Evolutionary conservation across 2,888 invertebrate genomes (phyloP), one percentile per base, ranked within the genome.

Genomic region (Branchellion lobata): DNA sequence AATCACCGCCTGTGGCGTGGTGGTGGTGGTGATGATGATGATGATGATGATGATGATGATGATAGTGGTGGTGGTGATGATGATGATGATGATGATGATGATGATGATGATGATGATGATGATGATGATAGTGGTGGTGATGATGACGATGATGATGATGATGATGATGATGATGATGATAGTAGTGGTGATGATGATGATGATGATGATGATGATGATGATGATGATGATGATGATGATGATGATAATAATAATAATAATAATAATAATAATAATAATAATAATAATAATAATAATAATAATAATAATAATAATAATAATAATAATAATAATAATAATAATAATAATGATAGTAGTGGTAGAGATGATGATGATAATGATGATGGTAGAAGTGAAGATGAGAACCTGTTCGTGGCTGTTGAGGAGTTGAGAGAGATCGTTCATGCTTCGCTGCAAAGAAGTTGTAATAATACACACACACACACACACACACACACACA

Each of bases 121-220:
- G 65, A 29, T 65, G 65, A 69, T 29, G 69, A 69, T 69, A 31
- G 29, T 69, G 21, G 69, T 31, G 5, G 29, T 33, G 34, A 69
- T 69, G 29, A 34, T 69, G n/a, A 69, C 31, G 21, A 33, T 0
- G 34, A 69, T 8, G 1, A 3, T 69, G 68, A 11, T 68, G 24
- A 68, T 1, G 31, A 65, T 65, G n/a, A 65, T 65, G 65, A 65
- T 65, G 65, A 29, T 65, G 65, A 65, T 65, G 65, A 65, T 65
- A 21, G 29, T 65, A 21, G 29, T 29, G 65, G 65, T 65, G 65
- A 29, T 65, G 65, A 29, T n/a, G 65, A 29, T 65, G 24, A 8
- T 14, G 14, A 14, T 8, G 40, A 40, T 40, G 40, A 14, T 40
- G 14, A 40, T 40, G 40, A 40, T 40, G 40, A 40, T 40, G 40